Base-by-base conservation (phyloP, 2,797 vertebrate genomes). In the Protosalanx chinensis region DNA sequence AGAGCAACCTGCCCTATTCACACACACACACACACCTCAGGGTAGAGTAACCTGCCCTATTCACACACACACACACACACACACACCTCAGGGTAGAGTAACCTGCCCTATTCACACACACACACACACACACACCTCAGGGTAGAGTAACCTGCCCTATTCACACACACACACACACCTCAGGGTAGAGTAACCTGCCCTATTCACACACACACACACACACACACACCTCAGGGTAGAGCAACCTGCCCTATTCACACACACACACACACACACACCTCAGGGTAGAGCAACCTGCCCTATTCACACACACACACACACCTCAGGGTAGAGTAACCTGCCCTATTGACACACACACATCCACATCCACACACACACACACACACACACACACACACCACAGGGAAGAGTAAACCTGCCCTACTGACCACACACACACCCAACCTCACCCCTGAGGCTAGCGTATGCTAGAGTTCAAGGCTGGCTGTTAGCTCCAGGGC, bases 401-500 rank as follows among this genome's bases (percentile, higher is more conserved):
- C 4, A 58, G 6, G 35, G 35, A 6, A 35, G 6, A 35, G 6
- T 35, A 35, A 35, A 5, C 35, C 35, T 35, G 35, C 35, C 35
- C 35, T 20, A 58, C 57, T 18, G 23, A 27, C 23, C 57, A 58
- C 1, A 58, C 57, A 58, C 57, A 58, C 57, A 58, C 57, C 20
- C 57, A 58, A 1, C 12, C 53, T 13, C 53, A 57, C 53, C 12
- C 57, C 33, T 35, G 33, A 35, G 33, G 33, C 5, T 35, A 35
- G 6, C 5, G 33, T 35, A 7, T 1, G 1, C 33, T 35, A 27
- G 23, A 27, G 23, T 27, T 27, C 23, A 27, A 27, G 23, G 23
- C 23, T 27, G 23, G 23, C 23, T 27, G 23, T 27, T 27, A 27
- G 23, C 73, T 67, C 78, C 70, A 68, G 77, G 70, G 72, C 83